These are phyloP conservation scores for Drosophila colorata DNA, from an alignment of 2,888 invertebrate species.

Conservation along the genomic window DNA sequence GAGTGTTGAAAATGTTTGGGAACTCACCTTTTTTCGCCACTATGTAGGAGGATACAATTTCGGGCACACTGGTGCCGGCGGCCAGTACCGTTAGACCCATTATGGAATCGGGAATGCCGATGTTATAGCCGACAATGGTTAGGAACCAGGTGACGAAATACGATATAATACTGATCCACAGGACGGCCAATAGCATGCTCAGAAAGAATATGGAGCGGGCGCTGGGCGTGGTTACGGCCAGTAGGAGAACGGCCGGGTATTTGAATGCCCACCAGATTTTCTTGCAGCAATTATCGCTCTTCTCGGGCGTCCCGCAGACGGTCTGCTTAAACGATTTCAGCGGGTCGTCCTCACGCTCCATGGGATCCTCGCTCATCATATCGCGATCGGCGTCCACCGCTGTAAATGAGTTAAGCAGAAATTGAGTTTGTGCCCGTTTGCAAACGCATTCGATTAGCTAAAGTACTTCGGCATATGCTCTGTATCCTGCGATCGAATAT, in stretches of 20 bases:
- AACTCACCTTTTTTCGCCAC: slow-evolving; percentile 93
- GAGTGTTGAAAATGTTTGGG: background rate
- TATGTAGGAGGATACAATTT: slow-evolving; percentile 96
- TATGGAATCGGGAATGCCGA: slow-evolving; percentile 93
- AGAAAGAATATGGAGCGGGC: slow-evolving; percentile 88
- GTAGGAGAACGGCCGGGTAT: slow-evolving; percentile 48
- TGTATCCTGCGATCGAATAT: slow-evolving; percentile 40
- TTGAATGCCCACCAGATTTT: slow-evolving; percentile 51
- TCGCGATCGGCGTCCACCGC: background rate
- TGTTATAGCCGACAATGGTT: slow-evolving; percentile 91
- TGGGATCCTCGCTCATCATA: slow-evolving; percentile 87
- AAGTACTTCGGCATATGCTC: slow-evolving; percentile 27
- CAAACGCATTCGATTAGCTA: background rate
- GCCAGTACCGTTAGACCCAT: slow-evolving; percentile 97
- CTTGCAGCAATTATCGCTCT: background rate
- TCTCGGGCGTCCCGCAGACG: slow-evolving; percentile 28
- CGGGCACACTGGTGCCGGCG: slow-evolving; percentile 96
- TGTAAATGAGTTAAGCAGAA: slow-evolving; percentile 2
- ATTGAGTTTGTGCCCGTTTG: background rate
- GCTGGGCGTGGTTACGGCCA: slow-evolving; percentile 90
- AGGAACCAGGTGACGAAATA: slow-evolving; percentile 98
- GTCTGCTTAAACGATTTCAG: slow-evolving; percentile 89
- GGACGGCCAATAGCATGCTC: slow-evolving; percentile 94
- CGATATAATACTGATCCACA: slow-evolving; percentile 95
- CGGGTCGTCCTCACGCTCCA: slow-evolving; percentile 92